Base-by-base conservation (phyloP, 1,140 invertebrate species). In the Mylabris phalerata region DNA sequence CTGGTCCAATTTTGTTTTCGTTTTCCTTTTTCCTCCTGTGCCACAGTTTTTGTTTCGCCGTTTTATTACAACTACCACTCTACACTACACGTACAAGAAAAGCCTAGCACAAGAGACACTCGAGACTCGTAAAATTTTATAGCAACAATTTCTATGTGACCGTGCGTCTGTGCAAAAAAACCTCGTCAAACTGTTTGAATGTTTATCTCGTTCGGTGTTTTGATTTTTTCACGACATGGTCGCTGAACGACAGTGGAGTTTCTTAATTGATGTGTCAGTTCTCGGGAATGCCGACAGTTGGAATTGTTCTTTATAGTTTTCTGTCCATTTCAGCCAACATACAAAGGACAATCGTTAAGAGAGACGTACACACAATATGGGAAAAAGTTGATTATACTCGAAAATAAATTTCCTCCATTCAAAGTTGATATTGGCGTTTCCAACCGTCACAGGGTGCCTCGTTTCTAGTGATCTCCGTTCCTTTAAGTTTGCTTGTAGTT, bases 201-300 rank as follows among this genome's bases (percentile, higher is more conserved):
- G 62, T 61, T 66, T 61, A 64, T 60, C 32, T 32, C 47, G 48
- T 62, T 59, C 57, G 59, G 64, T 66, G 64, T 66, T 66, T 66
- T 66, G 64, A 66, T 66, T 66, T 66, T 66, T 66, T 66, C 61
- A 56, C 32, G 64, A 64, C 64, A 64, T 62, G 62, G 55, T 60
- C 59, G 9, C 39, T 40, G 39, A 1, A 6, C 39, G 32, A 32
- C 4, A 32, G 32, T 32, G 32, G 32, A 42, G 9, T 41, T 50
- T 61, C 62, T 64, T 64, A 66, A 66, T 66, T 66, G 64, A 66
- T 66, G 64, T 66, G 64, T 66, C 59, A 66, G 62, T 66, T 66
- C 62, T 62, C 46, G 60, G 62, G 62, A 66, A 66, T 57, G 64
- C 64, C 64, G 62, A 61, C 64, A 59, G 56, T 57, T 62, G 24